Base-by-base conservation (phyloP, 2,888 invertebrate genomes). In the Netelia virgata region DNA sequence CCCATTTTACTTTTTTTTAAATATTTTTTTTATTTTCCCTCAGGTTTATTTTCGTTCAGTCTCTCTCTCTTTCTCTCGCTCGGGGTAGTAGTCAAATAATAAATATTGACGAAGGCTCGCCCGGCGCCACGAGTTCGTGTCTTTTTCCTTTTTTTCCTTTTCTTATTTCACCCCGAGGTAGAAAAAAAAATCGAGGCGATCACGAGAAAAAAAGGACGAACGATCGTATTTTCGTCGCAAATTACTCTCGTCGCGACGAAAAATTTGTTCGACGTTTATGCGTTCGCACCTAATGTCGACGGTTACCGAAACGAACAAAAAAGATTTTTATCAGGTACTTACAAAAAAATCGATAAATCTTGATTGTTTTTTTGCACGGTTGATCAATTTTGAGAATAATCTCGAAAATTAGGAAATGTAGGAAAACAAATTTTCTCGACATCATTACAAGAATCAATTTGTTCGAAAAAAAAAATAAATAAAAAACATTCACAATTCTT, bases 61-160 rank as follows among this genome's bases (percentile, higher is more conserved):
- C 41, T 50, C 55, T 76, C 66, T 63, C 53, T 10, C n/a, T 64
- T 36, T 55, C 36, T 41, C 28, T 43, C 23, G 20, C 63, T 36
- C 68, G 53, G 53, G 59, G 70, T 63, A 59, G 59, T 66, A 63
- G 72, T 80, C 79, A 82, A 85, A 85, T 86, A 86, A 82, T 87
- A 87, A 87, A 87, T 85, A 87, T 88, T 85, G 84, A 85, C 80
- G 61, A 43, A 85, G 81, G n/a, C 68, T 83, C 47, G 59, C 43
- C 50, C 43, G 53, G 59, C 50, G 28, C 20, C 47, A 23, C 23
- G 57, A 43, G 16, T 41, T 18, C 3, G 28, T 3, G 36, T 14
- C 9, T 9, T 66, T 53, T 16, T n/a, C 23, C 36, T 10, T 47
- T 47, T 47, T 0, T 47, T 47, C 11, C 3, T 0, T 47, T 47